Conservation (phyloP, 1,140 invertebrate species). For the Epicauta chinensis region DNA sequence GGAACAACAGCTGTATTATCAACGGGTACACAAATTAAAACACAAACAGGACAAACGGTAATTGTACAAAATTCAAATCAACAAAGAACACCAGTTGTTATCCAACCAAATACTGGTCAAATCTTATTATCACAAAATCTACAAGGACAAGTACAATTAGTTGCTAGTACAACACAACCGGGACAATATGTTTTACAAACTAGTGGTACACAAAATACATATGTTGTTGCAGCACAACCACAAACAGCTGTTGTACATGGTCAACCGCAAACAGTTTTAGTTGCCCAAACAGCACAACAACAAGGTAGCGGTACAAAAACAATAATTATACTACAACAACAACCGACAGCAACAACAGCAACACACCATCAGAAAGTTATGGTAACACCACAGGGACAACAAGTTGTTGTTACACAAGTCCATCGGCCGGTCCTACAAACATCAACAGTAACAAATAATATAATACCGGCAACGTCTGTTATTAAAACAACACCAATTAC, state of each 20-base stretch:
- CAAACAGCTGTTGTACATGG: conserved; percentile 55
- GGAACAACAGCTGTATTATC: conserved; percentile 27
- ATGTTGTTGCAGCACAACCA: conserved; percentile 61
- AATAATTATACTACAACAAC: conserved; percentile 65
- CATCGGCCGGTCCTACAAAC: conserved; percentile 50
- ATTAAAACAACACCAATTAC: conserved; percentile 42
- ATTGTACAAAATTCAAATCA: conserved; percentile 46
- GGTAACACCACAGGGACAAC: conserved; percentile 59
- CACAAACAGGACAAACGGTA: conserved; percentile 41
- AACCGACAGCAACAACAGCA: conserved; percentile 36
- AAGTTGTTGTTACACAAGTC: conserved; percentile 53
- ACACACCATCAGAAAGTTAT: conserved; percentile 48
- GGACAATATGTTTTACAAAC: conserved; percentile 49
- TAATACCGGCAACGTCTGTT: conserved; percentile 43
- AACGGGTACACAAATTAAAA: conserved; percentile 17
- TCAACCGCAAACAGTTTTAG: conserved; percentile 55
- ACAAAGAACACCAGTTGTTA: conserved; percentile 40
- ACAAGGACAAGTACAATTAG: conserved; percentile 39
- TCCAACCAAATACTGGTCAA: conserved; percentile 40
- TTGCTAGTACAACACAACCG: conserved; percentile 35
- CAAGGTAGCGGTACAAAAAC: conserved; percentile 60
- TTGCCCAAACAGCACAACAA: conserved; percentile 56
- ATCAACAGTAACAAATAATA: conserved; percentile 42
- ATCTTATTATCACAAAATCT: conserved; percentile 33
- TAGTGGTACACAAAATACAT: conserved; percentile 49